Conservation (phyloP, 1,140 invertebrate species). For the Trichogramma pretiosum region DNA sequence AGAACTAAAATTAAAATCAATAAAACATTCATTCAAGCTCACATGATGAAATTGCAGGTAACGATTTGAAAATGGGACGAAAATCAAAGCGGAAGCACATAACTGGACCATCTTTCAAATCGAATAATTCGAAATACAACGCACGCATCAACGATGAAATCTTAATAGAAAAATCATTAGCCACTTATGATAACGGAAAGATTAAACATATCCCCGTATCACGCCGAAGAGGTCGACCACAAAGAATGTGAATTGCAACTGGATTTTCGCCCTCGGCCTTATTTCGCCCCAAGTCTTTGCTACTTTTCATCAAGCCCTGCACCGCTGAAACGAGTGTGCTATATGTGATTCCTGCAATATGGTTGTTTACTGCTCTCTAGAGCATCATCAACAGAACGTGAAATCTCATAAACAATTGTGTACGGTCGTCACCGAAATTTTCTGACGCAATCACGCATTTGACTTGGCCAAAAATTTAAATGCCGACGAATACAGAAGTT, state of each 20-base stretch:
- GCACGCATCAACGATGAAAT: no score
- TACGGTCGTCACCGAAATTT: conserved; percentile 26
- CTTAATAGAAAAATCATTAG: no score
- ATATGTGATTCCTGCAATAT: conserved; percentile 47
- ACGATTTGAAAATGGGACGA: conserved; percentile 6
- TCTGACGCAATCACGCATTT: conserved; percentile 29
- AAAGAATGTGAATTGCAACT: conserved; percentile 31
- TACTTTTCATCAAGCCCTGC: conserved; percentile 34
- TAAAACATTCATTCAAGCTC: no score
- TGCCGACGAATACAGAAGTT: conserved; percentile 51
- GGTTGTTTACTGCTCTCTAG: conserved; percentile 47
- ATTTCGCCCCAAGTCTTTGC: conserved; percentile 36
- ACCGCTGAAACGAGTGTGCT: no score
- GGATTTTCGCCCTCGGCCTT: conserved; percentile 31
- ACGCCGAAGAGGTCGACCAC: conserved; percentile 8
- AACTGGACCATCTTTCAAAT: no score
- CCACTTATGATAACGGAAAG: no score
- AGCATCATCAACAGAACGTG: conserved; percentile 42
- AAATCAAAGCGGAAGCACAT: conserved; percentile 7
- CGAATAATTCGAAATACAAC: no score
- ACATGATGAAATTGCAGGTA: no score
- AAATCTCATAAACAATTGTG: conserved; percentile 44
- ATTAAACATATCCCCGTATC: not conserved
- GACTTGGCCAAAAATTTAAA: conserved; percentile 46
- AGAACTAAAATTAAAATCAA: no score